Evolutionary conservation across 1,140 invertebrate genomes (phyloP), one percentile per base, ranked within the genome.

Genomic region (Periplaneta americana): DNA sequence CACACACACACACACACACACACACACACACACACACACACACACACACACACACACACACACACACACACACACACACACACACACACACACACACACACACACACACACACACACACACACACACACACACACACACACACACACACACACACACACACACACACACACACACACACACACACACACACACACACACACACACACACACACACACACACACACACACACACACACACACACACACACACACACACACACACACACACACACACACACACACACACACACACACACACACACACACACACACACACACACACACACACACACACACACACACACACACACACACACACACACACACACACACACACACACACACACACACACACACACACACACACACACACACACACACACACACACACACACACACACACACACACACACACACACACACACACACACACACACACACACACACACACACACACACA

Each of bases 41-140:
- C 80, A 82, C 81, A 82, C 81, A 82, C 81, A 82, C 81, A 82
- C 81, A 82, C 81, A 82, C 81, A 82, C 81, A 82, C 81, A 82
- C 81, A 82, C 81, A 82, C 81, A 82, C 81, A 82, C 81, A 82
- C 81, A 82, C 81, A 82, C 81, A 82, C 81, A 82, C 81, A 82
- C 81, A 82, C 81, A 82, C 81, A 82, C 81, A 82, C 81, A 82
- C 81, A 82, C 81, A 82, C 81, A 82, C 81, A 82, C 81, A 82
- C 81, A 66, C 57, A 66, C 57, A 28, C 57, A 66, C 57, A 66
- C 57, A 66, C 57, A 66, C 57, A 66, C 57, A 66, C 57, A 66
- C 57, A 66, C 57, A 28, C 57, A 28, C 57, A 66, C 57, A 28
- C 57, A 28, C 57, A 66, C 57, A 28, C 57, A 28, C 57, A 66